Conservation (phyloP, 2,888 invertebrate species). For the Harpagoxenus sublaevis region DNA sequence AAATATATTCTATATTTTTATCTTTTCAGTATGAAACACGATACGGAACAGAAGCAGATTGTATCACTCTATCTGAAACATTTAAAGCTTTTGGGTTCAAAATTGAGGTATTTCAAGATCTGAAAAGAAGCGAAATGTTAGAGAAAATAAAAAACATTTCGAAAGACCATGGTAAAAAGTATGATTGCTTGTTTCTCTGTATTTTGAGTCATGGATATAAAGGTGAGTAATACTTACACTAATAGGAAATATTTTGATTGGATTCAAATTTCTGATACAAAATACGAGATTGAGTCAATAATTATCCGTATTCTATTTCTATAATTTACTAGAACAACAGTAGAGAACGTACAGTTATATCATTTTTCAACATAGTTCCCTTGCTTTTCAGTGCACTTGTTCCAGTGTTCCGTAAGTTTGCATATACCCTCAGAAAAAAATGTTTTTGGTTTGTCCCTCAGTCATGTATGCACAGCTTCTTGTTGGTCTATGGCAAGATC, state of each 20-base stretch:
- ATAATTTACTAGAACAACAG: too few species aligned
- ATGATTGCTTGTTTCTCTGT: slow-evolving; percentile 85
- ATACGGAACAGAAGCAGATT: slow-evolving; percentile 84
- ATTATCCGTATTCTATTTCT: too few species aligned
- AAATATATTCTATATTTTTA: slow-evolving; percentile 26
- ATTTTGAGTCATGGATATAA: slow-evolving; percentile 86
- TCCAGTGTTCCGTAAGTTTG: too few species aligned
- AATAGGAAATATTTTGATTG: neutral
- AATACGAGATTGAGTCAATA: too few species aligned
- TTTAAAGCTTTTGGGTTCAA: slow-evolving; percentile 85
- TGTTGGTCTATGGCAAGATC: too few species aligned
- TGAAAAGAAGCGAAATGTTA: slow-evolving; percentile 80
- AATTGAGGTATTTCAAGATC: slow-evolving; percentile 78
- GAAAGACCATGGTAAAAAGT: slow-evolving; percentile 73
- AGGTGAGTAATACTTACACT: slow-evolving; percentile 60
- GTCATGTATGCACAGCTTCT: too few species aligned
- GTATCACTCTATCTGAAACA: slow-evolving; percentile 79
- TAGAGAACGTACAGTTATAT: too few species aligned
- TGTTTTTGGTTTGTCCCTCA: too few species aligned
- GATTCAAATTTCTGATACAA: neutral
- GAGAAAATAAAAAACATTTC: slow-evolving; percentile 72
- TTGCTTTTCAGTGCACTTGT: too few species aligned
- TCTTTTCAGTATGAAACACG: slow-evolving; percentile 82
- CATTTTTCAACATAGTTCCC: too few species aligned
- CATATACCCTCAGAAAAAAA: too few species aligned